These are phyloP conservation scores for Erebia epiphron DNA, from an alignment of 2,888 invertebrate genomes.

Conservation along the genomic window DNA sequence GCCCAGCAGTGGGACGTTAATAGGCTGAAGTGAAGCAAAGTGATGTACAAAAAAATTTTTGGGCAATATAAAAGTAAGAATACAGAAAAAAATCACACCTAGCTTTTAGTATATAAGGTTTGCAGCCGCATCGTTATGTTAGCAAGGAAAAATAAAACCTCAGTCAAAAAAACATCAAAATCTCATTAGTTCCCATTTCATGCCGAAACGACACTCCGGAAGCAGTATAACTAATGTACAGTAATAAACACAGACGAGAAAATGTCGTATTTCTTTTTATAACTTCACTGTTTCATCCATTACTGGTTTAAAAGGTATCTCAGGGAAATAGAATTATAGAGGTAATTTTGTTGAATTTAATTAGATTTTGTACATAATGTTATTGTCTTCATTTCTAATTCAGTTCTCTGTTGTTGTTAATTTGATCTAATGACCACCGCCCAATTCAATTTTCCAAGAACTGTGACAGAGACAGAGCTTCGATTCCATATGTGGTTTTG, in stretches of 20 bases:
- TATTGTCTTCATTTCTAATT: slow-evolving; percentile 1
- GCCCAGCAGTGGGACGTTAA: too few relatives aligned
- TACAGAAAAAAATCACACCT: slow-evolving; percentile 38
- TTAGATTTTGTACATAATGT: slow-evolving; percentile 10
- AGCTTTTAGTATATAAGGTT: slow-evolving; percentile 48
- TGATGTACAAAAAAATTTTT: not conserved
- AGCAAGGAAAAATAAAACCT: slow-evolving; percentile 76
- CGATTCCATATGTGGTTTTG: not conserved
- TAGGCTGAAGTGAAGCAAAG: too few relatives aligned
- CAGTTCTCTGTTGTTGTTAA: slow-evolving; percentile 1
- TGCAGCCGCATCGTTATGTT: slow-evolving; percentile 49
- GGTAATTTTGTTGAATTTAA: slow-evolving; percentile 23
- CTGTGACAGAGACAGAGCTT: not conserved
- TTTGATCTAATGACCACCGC: not conserved
- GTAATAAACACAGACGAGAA: slow-evolving; percentile 79
- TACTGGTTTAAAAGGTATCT: slow-evolving; percentile 76
- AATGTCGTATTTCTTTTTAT: slow-evolving; percentile 81
- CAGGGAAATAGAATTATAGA: slow-evolving; percentile 50
- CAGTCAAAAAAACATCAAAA: slow-evolving; percentile 84
- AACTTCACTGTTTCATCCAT: slow-evolving; percentile 74
- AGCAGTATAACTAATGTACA: slow-evolving; percentile 82
- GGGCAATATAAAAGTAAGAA: slow-evolving; percentile 9
- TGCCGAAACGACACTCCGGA: slow-evolving; percentile 81
- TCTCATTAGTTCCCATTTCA: slow-evolving; percentile 83
- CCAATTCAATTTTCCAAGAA: not conserved